Conservation (phyloP, 2,797 vertebrate species). For the Denticeps clupeoides region DNA sequence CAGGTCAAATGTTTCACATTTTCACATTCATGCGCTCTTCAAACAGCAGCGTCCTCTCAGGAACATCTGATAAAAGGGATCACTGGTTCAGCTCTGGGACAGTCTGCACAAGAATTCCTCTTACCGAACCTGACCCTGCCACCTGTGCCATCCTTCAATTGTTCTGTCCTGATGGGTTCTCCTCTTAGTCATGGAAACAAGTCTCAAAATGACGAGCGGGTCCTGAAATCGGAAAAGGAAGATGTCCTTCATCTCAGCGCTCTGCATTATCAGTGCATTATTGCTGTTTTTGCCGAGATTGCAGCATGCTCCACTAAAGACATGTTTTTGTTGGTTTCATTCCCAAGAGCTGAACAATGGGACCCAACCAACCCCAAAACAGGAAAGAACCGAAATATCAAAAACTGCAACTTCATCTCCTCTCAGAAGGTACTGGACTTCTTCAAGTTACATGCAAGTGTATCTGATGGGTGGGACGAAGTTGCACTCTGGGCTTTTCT, state of each 20-base stretch:
- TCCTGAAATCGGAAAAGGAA: neutral
- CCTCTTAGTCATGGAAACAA: constrained; percentile 3
- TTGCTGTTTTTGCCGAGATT: neutral
- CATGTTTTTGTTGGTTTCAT: constrained; percentile 4
- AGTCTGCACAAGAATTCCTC: too few relatives aligned
- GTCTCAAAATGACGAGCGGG: neutral
- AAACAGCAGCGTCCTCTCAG: neutral
- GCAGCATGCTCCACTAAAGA: neutral
- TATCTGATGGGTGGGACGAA: too few relatives aligned
- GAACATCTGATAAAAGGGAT: too few relatives aligned
- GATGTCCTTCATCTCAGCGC: neutral
- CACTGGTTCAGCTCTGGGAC: too few relatives aligned
- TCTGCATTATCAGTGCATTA: neutral
- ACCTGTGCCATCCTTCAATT: constrained; percentile 2
- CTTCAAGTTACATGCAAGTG: too few relatives aligned
- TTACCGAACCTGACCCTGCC: neutral
- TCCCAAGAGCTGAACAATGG: constrained; percentile 49
- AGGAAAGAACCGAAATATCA: constrained; percentile 58
- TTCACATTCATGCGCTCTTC: neutral
- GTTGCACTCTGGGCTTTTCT: too few relatives aligned
- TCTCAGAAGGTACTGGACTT: constrained; percentile 59
- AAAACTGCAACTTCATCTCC: constrained; percentile 64
- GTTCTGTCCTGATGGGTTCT: neutral
- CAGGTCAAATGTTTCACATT: neutral
- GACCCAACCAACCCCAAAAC: constrained; percentile 42